Evolutionary conservation across 2,113 vertebrate species (phyloP), one percentile per base, ranked within the genome.

Genomic region (Anser brachyrhynchus): DNA sequence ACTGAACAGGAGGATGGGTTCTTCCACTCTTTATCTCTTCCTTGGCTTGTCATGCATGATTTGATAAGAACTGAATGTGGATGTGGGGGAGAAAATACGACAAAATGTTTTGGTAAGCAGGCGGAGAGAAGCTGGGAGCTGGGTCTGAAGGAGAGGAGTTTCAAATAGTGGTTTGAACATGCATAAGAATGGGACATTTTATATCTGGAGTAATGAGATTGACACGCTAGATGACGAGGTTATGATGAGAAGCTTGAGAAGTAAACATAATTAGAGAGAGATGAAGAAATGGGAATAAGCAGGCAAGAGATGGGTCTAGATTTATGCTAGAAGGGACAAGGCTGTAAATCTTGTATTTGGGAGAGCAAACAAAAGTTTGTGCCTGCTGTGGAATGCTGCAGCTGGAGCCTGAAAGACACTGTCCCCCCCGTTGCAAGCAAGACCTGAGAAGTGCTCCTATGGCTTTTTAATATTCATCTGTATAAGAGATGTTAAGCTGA

Each of bases 81-180:
- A 51, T 86, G 84, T 93, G 62, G n/a, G 65, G 82, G 80, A 89
- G 39, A 87, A 91, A 91, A 64, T 82, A 91, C 87, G 13, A 80
- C 84, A 28, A 65, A 54, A 55, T 3, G 14, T 87, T 92, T 92
- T 73, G 43, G 57, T 76, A 92, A 73, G 69, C 43, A 65, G 55
- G 73, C 55, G 43, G 62, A 33, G 61, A 83, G 84, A 59, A 44
- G 7, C 3, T 82, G 51, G 29, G 66, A 9, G 49, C 49, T 46
- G 44, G 44, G 19, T 46, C 44, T 37, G 57, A 57, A 59, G 57
- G 39, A 82, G n/a, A 86, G 73, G 25, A 80, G n/a, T 25, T 62
- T 78, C 31, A 57, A 14, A 29, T 52, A 51, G 43, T 73, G 43
- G 21, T 78, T 66, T 70, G 75, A 78, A 66, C 70, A 66, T 70